Evolutionary conservation across 2,113 vertebrate genomes (phyloP).

Genomic region (Rhinoderma darwinii): DNA sequence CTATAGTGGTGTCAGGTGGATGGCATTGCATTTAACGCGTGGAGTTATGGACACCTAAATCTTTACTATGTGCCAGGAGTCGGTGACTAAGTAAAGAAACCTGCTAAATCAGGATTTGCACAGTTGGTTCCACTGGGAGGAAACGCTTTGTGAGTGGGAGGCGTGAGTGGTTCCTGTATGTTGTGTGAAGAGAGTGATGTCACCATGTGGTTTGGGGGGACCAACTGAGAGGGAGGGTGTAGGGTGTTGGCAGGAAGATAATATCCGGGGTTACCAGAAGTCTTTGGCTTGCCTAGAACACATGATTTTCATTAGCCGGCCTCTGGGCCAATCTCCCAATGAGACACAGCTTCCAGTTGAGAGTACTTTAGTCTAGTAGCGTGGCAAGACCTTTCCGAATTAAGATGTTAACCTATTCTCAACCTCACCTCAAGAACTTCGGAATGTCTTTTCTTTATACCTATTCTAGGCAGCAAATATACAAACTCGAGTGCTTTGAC

Average conservation of each 20-base stretch:
- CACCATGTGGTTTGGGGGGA: conserved; percentile 45
- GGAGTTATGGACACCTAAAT: not conserved
- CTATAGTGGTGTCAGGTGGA: conserved; percentile 10
- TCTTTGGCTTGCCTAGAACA: conserved; percentile 16
- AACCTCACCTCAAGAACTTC: not conserved
- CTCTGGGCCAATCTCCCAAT: conserved; percentile 27
- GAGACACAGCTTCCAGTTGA: conserved; percentile 40
- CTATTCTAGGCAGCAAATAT: no score
- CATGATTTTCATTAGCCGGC: conserved; percentile 42
- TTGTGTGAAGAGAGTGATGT: conserved; percentile 50
- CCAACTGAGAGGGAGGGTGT: not conserved
- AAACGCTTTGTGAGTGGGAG: conserved; percentile 40
- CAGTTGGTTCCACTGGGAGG: conserved; percentile 19
- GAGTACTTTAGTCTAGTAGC: conserved; percentile 4
- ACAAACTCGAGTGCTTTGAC: not conserved
- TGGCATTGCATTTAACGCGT: conserved; percentile 12
- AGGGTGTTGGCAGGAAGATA: not conserved
- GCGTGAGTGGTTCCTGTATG: conserved; percentile 36
- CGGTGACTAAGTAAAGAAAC: conserved; percentile 18
- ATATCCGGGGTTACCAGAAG: conserved; percentile 44
- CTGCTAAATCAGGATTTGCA: conserved; percentile 42
- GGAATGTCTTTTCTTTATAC: not conserved
- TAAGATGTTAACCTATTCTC: conserved; percentile 2
- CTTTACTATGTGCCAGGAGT: conserved; percentile 19
- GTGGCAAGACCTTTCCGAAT: not conserved